Base-by-base conservation (phyloP, 2,113 vertebrate genomes). In the Glaucomys volans region DNA sequence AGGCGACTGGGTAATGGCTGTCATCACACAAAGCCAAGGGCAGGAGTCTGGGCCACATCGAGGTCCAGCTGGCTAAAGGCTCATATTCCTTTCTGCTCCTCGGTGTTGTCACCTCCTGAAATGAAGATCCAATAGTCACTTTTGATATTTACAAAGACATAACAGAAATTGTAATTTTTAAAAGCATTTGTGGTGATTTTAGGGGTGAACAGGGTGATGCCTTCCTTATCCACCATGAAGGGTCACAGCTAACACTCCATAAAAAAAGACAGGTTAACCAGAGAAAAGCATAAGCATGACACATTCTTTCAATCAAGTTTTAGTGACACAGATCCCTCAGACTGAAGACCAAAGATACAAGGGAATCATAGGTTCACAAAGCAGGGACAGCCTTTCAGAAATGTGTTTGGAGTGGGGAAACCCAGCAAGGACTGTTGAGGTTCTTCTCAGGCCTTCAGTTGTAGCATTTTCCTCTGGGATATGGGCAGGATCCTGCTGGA, bases 121-220 rank as follows among this genome's bases (percentile, higher is more conserved):
- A 67, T 81, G 75, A 81, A 67, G 71, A 66, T 83, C 24, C 20
- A 37, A 37, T 8, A 74, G 30, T 69, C 32, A 64, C 4, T 71
- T 69, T 92, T 79, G 74, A 83, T 94, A 77, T 97, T 95, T 76
- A 74, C 75, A 87, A 90, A 87, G 30, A 62, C 40, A 83, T 66
- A 76, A 67, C 22, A 76, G 32, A 77, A 84, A 77, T 26, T 37
- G 6, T n/a, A 40, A 44, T 20, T 59, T 92, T 54, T 20, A 40
- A 83, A 87, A 83, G 35, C 17, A 50, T 59, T 71, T 26, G 12
- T 77, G 42, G 22, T 50, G 30, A 76, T 50, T 50, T 17, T 52
- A 77, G 44, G 30, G n/a, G 69, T 72, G 22, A 22, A 74, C 12
- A 11, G 22, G 22, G 71, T 74, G 40, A 37, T 40, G 4, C 22